Conservation (phyloP, 2,888 invertebrate genomes). For the Thereva nobilitata region DNA sequence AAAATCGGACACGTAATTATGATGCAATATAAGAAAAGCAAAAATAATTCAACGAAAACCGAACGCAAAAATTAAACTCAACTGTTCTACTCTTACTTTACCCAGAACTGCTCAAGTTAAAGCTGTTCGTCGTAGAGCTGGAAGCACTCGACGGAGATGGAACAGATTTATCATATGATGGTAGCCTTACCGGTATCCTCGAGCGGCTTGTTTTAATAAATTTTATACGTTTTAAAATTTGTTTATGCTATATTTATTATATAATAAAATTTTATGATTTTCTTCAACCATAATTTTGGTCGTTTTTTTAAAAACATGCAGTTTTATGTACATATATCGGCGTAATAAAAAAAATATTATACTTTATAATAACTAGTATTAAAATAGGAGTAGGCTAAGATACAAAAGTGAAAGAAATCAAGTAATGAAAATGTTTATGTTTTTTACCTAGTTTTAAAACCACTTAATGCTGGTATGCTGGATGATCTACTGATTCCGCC, state of each 20-base stretch:
- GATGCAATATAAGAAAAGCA: slow-evolving; percentile 33
- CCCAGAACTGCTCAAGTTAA: slow-evolving; percentile 56
- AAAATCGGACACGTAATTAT: slow-evolving; percentile 31
- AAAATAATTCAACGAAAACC: neutral
- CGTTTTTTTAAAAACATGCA: too few species aligned
- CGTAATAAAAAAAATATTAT: neutral
- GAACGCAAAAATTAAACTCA: neutral
- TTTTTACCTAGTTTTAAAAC: slow-evolving; percentile 56
- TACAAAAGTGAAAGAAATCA: slow-evolving; percentile 16
- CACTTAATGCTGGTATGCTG: slow-evolving; percentile 81
- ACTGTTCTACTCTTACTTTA: slow-evolving; percentile 47
- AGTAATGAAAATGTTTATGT: neutral
- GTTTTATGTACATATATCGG: neutral
- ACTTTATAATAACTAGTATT: neutral
- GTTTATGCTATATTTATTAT: neutral
- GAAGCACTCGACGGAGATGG: slow-evolving; percentile 55
- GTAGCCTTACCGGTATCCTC: slow-evolving; percentile 57
- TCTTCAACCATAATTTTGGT: neutral
- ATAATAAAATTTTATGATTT: neutral
- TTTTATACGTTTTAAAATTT: too few species aligned
- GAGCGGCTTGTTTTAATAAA: slow-evolving; percentile 47
- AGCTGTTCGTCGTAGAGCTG: slow-evolving; percentile 49
- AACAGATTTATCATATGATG: slow-evolving; percentile 54
- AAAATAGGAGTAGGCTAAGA: neutral
- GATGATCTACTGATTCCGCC: slow-evolving; percentile 86